Evolutionary conservation across 2,113 vertebrate genomes (phyloP), one percentile per base, ranked within the genome.

Genomic region (Indicator indicator): DNA sequence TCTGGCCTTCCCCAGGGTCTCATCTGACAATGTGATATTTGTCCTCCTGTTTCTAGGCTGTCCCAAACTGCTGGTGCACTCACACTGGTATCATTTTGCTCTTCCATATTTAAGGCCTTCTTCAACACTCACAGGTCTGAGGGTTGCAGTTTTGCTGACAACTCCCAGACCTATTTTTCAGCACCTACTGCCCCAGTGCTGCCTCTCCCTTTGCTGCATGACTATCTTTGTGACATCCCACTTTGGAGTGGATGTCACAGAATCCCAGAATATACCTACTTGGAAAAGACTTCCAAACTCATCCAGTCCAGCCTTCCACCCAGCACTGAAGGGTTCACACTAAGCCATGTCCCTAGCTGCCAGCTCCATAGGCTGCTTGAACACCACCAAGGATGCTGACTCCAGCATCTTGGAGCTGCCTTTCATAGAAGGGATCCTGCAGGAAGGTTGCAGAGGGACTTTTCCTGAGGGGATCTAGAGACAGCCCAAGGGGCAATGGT

Each of bases 61-160:
- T 79, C 63, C 67, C 71, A 91, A 71, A 82, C 84, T 88, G 78
- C 73, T 82, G 64, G n/a, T 58, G 52, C n/a, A 96, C 46, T 76
- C 71, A 68, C 7, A 62, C 28, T 28, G 19, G 77, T 67, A 84
- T 85, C 48, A 64, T 96, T 97, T 88, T 69, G 13, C 44, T n/a
- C 48, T 23, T 59, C 90, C 59, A 63, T 84, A 71, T 88, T 75
- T 94, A 80, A 95, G 60, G 26, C 60, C 62, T 94, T 90, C 96
- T 96, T 96, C 64, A 95, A 94, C 88, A 86, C 75, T 95, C 56
- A 40, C 33, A 86, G 88, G 70, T 86, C 97, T 97, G 83, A 96
- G 75, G 89, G 85, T 76, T 70, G 46, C 55, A 27, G 93, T 95
- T 95, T 64, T 86, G 89, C 92, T 97, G 97, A 88, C 94, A 95